Base-by-base conservation (phyloP, 2,888 invertebrate species). In the Crossocerus cetratus region DNA sequence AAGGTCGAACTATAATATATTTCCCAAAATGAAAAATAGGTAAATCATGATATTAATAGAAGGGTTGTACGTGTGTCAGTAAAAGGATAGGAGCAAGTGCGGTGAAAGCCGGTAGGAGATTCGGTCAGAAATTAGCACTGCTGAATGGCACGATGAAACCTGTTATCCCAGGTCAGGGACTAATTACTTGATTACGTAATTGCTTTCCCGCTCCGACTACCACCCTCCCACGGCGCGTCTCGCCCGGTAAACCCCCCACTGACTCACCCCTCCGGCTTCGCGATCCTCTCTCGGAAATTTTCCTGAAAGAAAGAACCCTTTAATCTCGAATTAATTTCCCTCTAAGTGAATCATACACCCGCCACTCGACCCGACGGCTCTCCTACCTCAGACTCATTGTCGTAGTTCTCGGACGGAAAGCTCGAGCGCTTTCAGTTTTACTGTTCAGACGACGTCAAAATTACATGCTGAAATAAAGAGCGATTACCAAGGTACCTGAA, bases 111-210 rank as follows among this genome's bases (percentile, higher is more conserved):
- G 72, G 67, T 18, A 69, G 32, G 60, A 75, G 72, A 65, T 72
- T 72, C 64, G 63, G 61, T 66, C 55, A 78, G 73, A 76, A 77
- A 76, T 81, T 72, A 61, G 71, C 77, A 77, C 74, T 68, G 80
- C 70, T 76, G 81, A 81, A 74, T 75, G 77, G 74, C 78, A 83
- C 83, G 82, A 77, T 81, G 82, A 78, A 81, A 82, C 63, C 79
- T 79, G 87, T 87, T 89, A 87, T 74, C 87, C 83, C 73, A 86
- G 87, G 86, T 89, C 87, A 85, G 87, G 86, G 87, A 86, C 86
- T 89, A 89, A 89, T 89, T 88, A 88, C 87, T 89, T 87, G 89
- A 89, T 89, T 88, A 85, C 86, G 86, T 89, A 88, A 89, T 89
- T 89, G 86, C 86, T 83, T 80, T 83, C 81, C 87, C 85, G 83